Evolutionary conservation across 1,140 invertebrate species (phyloP), one percentile per base, ranked within the genome.

Genomic region (Lutraria rhynchaena): DNA sequence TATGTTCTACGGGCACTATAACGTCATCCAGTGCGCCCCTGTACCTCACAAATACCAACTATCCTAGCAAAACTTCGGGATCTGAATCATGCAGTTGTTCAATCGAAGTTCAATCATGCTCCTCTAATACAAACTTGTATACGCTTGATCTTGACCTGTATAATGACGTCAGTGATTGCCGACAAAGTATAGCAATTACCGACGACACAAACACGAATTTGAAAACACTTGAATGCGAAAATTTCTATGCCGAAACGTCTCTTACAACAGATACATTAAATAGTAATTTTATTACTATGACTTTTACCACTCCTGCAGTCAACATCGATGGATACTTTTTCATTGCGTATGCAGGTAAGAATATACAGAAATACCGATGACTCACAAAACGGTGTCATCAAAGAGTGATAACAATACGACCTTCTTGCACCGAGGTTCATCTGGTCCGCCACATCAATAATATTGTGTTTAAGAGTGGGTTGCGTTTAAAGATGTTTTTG

Each of bases 251-350:
- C 24, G 41, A 29, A 31, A 46, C 41, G 24, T 9, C 15, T 0
- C 44, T 46, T 11, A 24, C 17, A 35, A 1, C 4, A n/a, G 19
- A 31, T 1, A 31, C 5, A 29, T 46, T 67, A 5, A 31, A 29
- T 3, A 49, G 37, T 3, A 49, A 49, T 49, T 46, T 46, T 24
- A 9, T 67, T 1, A 49, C 44, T 29, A 31, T 46, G 11, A 27
- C 3, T 29, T 65, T 65, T 49, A 67, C 1, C 7, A 31, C 15
- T 31, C 27, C 35, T 24, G 24, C 17, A 3, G 0, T 9, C 24
- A 49, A 46, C 24, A 37, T 29, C 9, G 63, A 67, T 27, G 63
- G 63, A 17, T 49, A 13, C 7, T 51, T 67, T n/a, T 67, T 67
- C 44, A 2, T 67, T 41, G 63, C 22, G 19, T 19, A 49, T 31